A percentile compares a stretch with the other conserved stretches of the same genome.
Conservation (phyloP, 2,888 invertebrate species). For the Plagodis pulveraria region DNA sequence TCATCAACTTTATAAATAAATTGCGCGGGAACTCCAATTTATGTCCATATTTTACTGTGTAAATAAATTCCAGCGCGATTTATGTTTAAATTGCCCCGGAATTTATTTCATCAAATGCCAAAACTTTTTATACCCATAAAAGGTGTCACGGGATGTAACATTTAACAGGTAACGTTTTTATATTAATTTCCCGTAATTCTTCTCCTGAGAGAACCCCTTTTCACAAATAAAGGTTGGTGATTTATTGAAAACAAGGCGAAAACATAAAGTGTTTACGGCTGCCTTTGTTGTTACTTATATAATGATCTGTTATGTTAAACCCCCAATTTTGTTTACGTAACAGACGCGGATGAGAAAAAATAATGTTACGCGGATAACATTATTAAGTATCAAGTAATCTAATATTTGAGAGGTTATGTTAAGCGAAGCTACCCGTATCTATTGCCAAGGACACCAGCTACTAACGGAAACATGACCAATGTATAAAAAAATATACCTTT, state of each 20-base stretch:
- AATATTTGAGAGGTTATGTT: too few relatives aligned
- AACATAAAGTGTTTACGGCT: constrained; percentile 16
- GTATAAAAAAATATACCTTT: too few relatives aligned
- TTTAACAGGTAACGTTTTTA: constrained; percentile 17
- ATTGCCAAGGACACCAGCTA: too few relatives aligned
- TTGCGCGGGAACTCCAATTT: neutral
- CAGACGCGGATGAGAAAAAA: neutral
- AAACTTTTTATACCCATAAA: constrained; percentile 14
- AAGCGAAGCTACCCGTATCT: too few relatives aligned
- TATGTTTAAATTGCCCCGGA: constrained; percentile 6
- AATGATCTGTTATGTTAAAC: constrained; percentile 1
- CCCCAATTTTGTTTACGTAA: constrained; percentile 1
- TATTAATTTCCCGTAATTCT: constrained; percentile 21
- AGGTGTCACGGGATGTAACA: constrained; percentile 8
- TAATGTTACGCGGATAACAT: neutral
- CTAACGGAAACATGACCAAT: too few relatives aligned
- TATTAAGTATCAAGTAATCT: too few relatives aligned
- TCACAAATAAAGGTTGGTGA: constrained; percentile 4
- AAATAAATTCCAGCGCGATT: too few relatives aligned
- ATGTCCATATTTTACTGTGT: neutral
- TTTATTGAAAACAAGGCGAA: constrained; percentile 18
- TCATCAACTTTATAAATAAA: neutral
- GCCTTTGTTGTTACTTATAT: constrained; percentile 3
- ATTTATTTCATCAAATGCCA: constrained; percentile 8
- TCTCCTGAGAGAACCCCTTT: constrained; percentile 12